These are phyloP conservation scores for Octodon degus DNA, from an alignment of 2,113 vertebrate species.

Conservation along the genomic window DNA sequence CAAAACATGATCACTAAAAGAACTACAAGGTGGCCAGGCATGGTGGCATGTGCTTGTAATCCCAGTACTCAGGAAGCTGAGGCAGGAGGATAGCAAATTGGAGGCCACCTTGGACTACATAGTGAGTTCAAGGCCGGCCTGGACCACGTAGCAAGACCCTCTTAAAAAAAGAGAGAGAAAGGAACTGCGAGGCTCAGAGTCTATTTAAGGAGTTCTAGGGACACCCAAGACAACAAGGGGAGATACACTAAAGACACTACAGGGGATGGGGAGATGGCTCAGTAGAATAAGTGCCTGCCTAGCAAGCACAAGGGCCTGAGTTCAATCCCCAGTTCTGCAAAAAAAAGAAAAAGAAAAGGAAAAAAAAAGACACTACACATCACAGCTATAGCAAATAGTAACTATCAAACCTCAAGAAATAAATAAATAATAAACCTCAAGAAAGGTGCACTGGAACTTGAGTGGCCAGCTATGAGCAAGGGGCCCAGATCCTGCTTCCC, in stretches of 20 bases:
- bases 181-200: not conserved
- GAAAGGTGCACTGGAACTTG: not conserved
- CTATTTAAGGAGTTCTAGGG: not conserved
- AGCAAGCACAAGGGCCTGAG: too few species aligned
- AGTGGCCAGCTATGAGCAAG: not conserved
- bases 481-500: not conserved
- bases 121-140: too few species aligned
- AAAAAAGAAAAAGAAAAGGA: too few species aligned
- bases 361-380: not conserved
- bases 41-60: not conserved
- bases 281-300: too few species aligned
- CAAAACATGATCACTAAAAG: not conserved
- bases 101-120: not conserved
- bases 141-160: not conserved
- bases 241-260: not conserved
- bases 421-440: not conserved
- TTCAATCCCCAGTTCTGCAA: too few species aligned
- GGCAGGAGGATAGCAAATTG: not conserved
- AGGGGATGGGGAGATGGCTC: too few species aligned
- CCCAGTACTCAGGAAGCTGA: not conserved
- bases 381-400: not conserved
- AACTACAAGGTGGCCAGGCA: not conserved
- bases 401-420: not conserved
- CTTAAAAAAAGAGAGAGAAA: fast-evolving
- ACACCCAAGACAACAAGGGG: not conserved